Base-by-base conservation (phyloP, 2,113 vertebrate genomes). In the Syrmaticus mikado region DNA sequence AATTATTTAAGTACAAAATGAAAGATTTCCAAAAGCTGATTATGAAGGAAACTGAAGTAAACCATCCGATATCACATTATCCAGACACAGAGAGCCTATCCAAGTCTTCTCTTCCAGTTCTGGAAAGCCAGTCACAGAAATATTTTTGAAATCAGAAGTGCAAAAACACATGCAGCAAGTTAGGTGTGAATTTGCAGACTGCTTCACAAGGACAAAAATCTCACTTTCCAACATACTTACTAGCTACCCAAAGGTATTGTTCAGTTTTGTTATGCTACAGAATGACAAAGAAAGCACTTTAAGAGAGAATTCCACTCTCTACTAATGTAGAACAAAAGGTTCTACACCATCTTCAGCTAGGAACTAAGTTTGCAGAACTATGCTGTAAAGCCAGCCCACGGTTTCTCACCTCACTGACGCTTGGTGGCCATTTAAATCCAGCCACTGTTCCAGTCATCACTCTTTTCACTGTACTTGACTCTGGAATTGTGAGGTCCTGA, bases 361-460 rank as follows among this genome's bases (percentile, higher is more conserved):
- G 48, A 50, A 12, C 48, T 50, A 22, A 50, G 48, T 24, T 24
- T 50, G 48, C 22, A 50, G 11, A 50, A 50, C 48, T 6, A 36
- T 1, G 6, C 30, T 61, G 40, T 21, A 38, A 77, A 91, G 66
- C 48, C 57, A 38, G 28, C 18, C 52, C 41, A 77, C 36, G 15
- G 50, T 13, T 85, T 85, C 95, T 98, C 96, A 98, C 97, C 97
- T 98, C 98, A 53, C 98, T 98, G 94, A 98, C 98, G 20, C 98
- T 98, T 25, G 98, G 99, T 66, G 99, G 99, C 99, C 99, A 99
- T 96, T 99, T 99, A 98, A 99, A 99, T 75, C 98, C 98, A 85
- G 99, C 98, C 95, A 98, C 98, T 52, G 99, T 98, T 98, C 98
- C 99, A 72, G 98, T 97, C 97, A 99, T 98, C 97, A 99, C 97